These are phyloP conservation scores for Bos indicus DNA, from an alignment of 2,113 vertebrate genomes.

Conservation along the genomic window DNA sequence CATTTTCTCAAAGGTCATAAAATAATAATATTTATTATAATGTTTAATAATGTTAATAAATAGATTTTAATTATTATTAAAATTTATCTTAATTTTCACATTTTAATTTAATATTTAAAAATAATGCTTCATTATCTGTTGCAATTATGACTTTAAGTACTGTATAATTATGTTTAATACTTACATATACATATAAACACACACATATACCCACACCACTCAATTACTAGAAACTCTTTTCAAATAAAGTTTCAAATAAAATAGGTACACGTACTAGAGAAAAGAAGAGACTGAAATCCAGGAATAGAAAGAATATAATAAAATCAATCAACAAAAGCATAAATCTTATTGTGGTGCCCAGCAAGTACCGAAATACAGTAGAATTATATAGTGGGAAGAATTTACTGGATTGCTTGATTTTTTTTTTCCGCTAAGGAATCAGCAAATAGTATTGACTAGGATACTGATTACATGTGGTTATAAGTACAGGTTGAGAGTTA, in stretches of 20 bases:
- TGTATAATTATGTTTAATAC: background rate
- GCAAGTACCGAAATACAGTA: background rate
- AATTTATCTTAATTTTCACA: background rate
- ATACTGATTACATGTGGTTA: background rate
- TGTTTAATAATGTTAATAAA: background rate
- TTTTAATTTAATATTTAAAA: background rate
- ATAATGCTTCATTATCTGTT: background rate
- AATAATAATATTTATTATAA: background rate
- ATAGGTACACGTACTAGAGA: background rate
- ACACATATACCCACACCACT: background rate
- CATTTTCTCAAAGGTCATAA: background rate
- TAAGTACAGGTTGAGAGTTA: background rate
- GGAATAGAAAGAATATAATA: background rate
- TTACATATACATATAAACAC: background rate
- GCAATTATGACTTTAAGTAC: background rate
- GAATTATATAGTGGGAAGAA: background rate
- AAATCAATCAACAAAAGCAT: background rate
- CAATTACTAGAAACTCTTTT: background rate
- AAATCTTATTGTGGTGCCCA: background rate
- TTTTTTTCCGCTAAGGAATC: background rate
- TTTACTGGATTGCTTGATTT: background rate
- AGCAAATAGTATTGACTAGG: background rate
- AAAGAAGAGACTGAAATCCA: background rate
- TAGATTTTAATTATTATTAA: background rate
- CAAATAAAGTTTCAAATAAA: background rate